Evolutionary conservation across 2,888 invertebrate species (phyloP), one percentile per base, ranked within the genome.

Genomic region (Perizoma flavofasciatum): DNA sequence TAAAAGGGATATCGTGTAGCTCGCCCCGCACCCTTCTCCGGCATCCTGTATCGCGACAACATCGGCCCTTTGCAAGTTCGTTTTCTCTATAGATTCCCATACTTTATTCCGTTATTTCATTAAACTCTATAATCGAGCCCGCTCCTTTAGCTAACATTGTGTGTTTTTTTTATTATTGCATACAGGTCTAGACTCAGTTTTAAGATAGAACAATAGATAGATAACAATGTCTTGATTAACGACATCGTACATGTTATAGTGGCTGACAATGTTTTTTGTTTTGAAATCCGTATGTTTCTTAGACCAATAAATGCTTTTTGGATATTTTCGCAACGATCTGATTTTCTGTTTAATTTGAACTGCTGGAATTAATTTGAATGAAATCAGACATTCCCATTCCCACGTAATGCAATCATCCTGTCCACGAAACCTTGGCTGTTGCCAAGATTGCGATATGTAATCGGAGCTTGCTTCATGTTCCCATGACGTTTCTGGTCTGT

Each of bases 1-100:
- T 92, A 91, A 92, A 91, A 92, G 92, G 90, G 90, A 91, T 92
- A 89, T 89, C 92, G 85, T 92, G 92, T 91, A 86, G 77, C 80
- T 74, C 78, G 77, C 80, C 81, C 78, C 76, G 74, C 78, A 73
- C 76, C 74, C 77, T 73, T 74, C 68, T 73, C 73, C 79, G 71
- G 81, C 83, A 86, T 90, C 90, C 89, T 88, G 84, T 77, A 73
- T 73, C 55, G 78, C 77, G 82, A n/a, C 44, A n/a, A 83, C 79
- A 79, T 76, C 75, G 73, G 72, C 48, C 58, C 65, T 54, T 50
- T 66, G 71, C 71, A 78, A 75, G 53, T 37, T 10, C 41, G 41
- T 44, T 6, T 22, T 44, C 44, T 37, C 37, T 7, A 7, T 37
- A 4, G 7, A 22, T 22, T 22, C 22, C 22, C 22, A 22, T 22